Evolutionary conservation across 2,888 invertebrate genomes (phyloP).

Genomic region (Plemyria rubiginata): DNA sequence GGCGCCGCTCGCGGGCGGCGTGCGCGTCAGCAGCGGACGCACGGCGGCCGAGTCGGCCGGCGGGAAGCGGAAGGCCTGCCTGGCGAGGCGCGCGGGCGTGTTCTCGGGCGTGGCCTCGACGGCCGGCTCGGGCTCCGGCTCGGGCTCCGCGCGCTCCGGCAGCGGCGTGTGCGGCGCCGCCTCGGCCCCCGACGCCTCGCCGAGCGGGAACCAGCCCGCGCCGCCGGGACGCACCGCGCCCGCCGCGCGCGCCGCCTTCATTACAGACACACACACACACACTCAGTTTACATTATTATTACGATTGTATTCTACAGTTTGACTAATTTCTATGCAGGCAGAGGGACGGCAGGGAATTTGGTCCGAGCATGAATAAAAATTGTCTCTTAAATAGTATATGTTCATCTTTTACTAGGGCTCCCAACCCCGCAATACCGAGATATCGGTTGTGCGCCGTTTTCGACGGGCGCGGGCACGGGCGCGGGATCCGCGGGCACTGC

Average conservation of each 20-base stretch:
- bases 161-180: constrained; percentile 80
- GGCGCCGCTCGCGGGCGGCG: constrained; percentile 54
- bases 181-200: constrained; percentile 86
- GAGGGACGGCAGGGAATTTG: no score
- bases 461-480: no score
- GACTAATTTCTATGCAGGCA: no score
- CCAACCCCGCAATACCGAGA: no score
- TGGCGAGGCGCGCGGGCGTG: constrained; percentile 89
- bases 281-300: no score
- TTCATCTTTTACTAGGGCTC: no score
- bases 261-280: no score
- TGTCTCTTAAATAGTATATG: no score
- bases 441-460: no score
- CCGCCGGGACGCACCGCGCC: constrained; percentile 67
- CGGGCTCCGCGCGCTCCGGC: constrained; percentile 86
- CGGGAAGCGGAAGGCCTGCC: constrained; percentile 83
- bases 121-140: constrained; percentile 86
- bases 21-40: constrained; percentile 35
- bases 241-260: constrained; percentile 78
- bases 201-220: constrained; percentile 76
- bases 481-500: no score
- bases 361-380: no score
- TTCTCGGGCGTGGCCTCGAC: constrained; percentile 85
- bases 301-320: no score
- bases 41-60: constrained; percentile 53